Evolutionary conservation across 2,113 vertebrate genomes (phyloP).

Genomic region (Pseudorectes ferrugineus): DNA sequence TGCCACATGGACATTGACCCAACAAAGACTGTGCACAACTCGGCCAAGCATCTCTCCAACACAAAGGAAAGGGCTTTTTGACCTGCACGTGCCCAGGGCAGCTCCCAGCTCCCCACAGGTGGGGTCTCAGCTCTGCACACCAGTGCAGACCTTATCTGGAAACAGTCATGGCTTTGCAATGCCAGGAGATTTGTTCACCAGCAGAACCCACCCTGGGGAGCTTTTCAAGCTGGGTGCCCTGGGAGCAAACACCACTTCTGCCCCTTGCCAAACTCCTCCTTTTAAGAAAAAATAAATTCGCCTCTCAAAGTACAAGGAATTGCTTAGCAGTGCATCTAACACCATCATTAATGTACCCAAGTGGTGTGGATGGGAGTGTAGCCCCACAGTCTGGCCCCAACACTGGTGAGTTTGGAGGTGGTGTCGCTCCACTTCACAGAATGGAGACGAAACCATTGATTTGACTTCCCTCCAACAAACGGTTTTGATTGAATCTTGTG

Average conservation of each 20-base stretch:
- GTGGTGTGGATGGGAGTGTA: background rate
- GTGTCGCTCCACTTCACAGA: background rate
- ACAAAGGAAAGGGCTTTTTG: background rate
- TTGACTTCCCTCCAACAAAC: background rate
- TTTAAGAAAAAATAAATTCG: background rate
- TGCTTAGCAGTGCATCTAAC: background rate
- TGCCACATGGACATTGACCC: accelerated
- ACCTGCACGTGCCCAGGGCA: accelerated
- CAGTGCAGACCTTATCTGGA: background rate
- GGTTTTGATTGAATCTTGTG: background rate
- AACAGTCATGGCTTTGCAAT: background rate
- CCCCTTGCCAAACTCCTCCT: background rate
- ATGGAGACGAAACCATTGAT: background rate
- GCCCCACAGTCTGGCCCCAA: background rate
- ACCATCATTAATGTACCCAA: background rate
- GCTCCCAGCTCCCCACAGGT: background rate
- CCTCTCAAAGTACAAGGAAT: background rate
- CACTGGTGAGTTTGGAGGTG: background rate
- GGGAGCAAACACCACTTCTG: background rate
- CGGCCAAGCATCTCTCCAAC: background rate
- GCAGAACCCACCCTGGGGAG: background rate
- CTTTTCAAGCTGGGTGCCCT: background rate
- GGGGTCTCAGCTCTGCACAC: background rate
- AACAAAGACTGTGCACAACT: background rate
- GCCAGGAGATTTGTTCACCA: background rate